These are phyloP conservation scores for Pandemis cinnamomeana DNA, from an alignment of 2,888 invertebrate species.

Conservation along the genomic window DNA sequence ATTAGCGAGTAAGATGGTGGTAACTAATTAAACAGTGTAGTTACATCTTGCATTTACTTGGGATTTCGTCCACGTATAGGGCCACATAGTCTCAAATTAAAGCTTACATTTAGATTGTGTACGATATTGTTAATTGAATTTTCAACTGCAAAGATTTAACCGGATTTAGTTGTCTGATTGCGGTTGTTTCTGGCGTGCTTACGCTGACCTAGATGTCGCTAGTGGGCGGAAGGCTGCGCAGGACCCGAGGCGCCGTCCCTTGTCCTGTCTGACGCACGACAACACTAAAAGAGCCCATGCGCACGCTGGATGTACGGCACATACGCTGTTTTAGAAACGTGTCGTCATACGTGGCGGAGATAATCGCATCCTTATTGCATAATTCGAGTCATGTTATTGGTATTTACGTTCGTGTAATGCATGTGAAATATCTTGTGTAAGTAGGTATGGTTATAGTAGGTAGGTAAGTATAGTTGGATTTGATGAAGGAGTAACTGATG, in stretches of 20 bases:
- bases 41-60: too few species aligned
- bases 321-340: conserved; percentile 13
- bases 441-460: too few species aligned
- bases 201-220: conserved; percentile 33
- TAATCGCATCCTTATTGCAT: conserved; percentile 42
- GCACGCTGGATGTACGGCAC: not conserved
- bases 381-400: conserved; percentile 35
- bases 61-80: too few species aligned
- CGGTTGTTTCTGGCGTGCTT: conserved; percentile 9
- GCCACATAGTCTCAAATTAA: too few species aligned
- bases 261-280: conserved; percentile 21
- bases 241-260: conserved; percentile 38
- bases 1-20: too few species aligned
- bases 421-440: conserved; percentile 18
- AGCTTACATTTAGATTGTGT: too few species aligned
- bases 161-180: not conserved
- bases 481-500: too few species aligned
- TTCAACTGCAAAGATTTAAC: not conserved
- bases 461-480: too few species aligned
- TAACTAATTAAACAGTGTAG: too few species aligned
- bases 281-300: conserved; percentile 4
- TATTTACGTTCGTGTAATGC: conserved; percentile 33
- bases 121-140: not conserved
- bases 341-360: conserved; percentile 27
- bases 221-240: conserved; percentile 39